Evolutionary conservation across 2,113 vertebrate genomes (phyloP).

Genomic region (Daphoenositta chrysoptera): DNA sequence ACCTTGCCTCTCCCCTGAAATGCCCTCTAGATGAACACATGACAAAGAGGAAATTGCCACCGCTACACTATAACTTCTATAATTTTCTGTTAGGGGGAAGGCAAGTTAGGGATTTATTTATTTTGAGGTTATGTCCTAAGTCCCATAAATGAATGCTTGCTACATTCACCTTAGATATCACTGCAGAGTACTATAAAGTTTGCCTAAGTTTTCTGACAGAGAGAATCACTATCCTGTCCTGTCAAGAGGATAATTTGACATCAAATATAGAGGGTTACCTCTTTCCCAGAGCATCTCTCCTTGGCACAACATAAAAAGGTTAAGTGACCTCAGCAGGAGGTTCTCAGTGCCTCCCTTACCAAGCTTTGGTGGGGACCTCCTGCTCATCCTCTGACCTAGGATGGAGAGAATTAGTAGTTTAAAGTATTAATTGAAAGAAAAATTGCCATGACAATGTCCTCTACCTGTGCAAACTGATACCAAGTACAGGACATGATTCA

Average conservation of each 20-base stretch:
- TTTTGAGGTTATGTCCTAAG: neutral
- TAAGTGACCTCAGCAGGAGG: neutral
- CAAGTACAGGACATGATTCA: conserved; percentile 18
- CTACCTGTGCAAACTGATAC: conserved; percentile 20
- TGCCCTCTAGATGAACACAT: neutral
- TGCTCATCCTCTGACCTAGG: neutral
- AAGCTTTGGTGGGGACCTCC: neutral
- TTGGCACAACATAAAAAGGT: neutral
- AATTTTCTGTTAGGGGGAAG: neutral
- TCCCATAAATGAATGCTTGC: neutral
- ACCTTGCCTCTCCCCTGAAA: neutral
- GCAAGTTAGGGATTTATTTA: neutral
- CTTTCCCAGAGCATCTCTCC: neutral
- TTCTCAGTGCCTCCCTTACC: neutral
- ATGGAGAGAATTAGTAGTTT: neutral
- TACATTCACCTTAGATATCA: neutral
- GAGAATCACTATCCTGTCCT: neutral
- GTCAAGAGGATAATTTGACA: neutral
- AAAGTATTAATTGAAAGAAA: neutral
- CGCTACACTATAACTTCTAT: neutral
- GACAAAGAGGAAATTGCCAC: neutral
- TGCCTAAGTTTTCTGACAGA: neutral
- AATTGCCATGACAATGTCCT: neutral
- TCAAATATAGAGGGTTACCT: neutral
- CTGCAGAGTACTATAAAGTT: neutral